A percentile compares a stretch with the other conserved stretches of the same genome.
Evolutionary conservation across 2,888 invertebrate genomes (phyloP).

Genomic region (Agonopterix heracliana): DNA sequence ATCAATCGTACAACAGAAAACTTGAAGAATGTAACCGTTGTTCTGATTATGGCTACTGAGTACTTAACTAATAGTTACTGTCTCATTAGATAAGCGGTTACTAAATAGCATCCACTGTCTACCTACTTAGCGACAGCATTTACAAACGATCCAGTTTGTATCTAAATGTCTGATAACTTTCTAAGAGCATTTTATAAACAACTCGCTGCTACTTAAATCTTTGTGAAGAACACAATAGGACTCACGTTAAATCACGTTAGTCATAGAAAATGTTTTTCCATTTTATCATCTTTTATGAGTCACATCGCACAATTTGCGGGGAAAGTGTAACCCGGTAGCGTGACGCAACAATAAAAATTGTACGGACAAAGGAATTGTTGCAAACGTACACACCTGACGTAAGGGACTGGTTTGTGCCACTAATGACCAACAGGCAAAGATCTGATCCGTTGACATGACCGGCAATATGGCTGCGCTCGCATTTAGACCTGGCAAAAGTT

Average conservation of each 20-base stretch:
- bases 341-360: slow-evolving; percentile 71
- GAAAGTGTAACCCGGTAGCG: slow-evolving; percentile 61
- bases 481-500: too few relatives aligned
- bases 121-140: slow-evolving; percentile 17
- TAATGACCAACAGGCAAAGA: slow-evolving; percentile 23
- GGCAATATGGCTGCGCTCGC: neutral
- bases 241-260: slow-evolving; percentile 26
- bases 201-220: neutral
- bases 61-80: slow-evolving; percentile 13
- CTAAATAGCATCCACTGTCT: slow-evolving; percentile 14
- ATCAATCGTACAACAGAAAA: slow-evolving; percentile 1
- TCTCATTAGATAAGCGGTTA: slow-evolving; percentile 21
- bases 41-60: slow-evolving; percentile 12
- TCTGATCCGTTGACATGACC: slow-evolving; percentile 1
- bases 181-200: slow-evolving; percentile 15
- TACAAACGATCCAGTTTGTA: slow-evolving; percentile 19
- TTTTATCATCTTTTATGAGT: slow-evolving; percentile 46
- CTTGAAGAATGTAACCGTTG: slow-evolving; percentile 19
- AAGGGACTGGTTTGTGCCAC: slow-evolving; percentile 43
- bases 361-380: slow-evolving; percentile 67
- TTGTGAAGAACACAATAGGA: slow-evolving; percentile 19
- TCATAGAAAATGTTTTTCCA: slow-evolving; percentile 47
- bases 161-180: slow-evolving; percentile 28
- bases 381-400: slow-evolving; percentile 46
- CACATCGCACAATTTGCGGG: slow-evolving; percentile 53